Evolutionary conservation across 2,797 vertebrate genomes (phyloP).

Genomic region (Australoheros facetus): DNA sequence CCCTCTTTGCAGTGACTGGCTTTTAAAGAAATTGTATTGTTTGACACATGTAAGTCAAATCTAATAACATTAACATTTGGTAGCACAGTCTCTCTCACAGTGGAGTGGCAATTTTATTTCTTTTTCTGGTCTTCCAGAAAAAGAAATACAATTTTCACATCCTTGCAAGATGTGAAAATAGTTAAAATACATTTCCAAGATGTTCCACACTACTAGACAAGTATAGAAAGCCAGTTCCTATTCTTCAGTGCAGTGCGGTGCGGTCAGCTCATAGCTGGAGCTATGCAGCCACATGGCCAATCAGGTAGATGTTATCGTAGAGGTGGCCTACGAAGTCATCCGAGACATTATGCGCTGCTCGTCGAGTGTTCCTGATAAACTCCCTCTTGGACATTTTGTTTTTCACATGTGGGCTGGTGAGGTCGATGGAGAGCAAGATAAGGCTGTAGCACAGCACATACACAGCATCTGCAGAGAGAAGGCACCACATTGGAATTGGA

Average conservation of each 20-base stretch:
- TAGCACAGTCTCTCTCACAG: slow-evolving; percentile 46
- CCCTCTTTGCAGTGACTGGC: slow-evolving; percentile 8
- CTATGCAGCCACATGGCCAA: slow-evolving; percentile 97
- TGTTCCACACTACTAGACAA: slow-evolving; percentile 2
- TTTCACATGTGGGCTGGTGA: slow-evolving; percentile 97
- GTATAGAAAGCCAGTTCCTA: slow-evolving; percentile 8
- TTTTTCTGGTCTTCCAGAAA: neutral
- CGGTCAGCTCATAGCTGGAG: slow-evolving; percentile 13
- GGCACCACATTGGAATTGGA: neutral
- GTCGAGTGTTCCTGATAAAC: slow-evolving; percentile 97
- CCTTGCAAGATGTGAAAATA: slow-evolving; percentile 3
- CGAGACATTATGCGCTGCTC: slow-evolving; percentile 96
- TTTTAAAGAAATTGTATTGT: slow-evolving; percentile 6
- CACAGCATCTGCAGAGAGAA: slow-evolving; percentile 87
- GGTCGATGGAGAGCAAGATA: slow-evolving; percentile 98
- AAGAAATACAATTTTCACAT: no score
- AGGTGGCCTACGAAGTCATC: slow-evolving; percentile 99
- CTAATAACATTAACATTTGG: slow-evolving; percentile 22
- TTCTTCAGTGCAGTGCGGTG: slow-evolving; percentile 50
- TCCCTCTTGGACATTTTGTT: slow-evolving; percentile 99
- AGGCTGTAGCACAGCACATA: slow-evolving; percentile 99
- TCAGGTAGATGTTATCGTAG: slow-evolving; percentile 99
- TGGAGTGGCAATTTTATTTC: slow-evolving; percentile 21
- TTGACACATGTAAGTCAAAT: slow-evolving; percentile 17
- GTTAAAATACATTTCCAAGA: slow-evolving; percentile 16